These are phyloP conservation scores for Pituophis catenifer DNA, from an alignment of 2,113 vertebrate species.

Conservation along the genomic window DNA sequence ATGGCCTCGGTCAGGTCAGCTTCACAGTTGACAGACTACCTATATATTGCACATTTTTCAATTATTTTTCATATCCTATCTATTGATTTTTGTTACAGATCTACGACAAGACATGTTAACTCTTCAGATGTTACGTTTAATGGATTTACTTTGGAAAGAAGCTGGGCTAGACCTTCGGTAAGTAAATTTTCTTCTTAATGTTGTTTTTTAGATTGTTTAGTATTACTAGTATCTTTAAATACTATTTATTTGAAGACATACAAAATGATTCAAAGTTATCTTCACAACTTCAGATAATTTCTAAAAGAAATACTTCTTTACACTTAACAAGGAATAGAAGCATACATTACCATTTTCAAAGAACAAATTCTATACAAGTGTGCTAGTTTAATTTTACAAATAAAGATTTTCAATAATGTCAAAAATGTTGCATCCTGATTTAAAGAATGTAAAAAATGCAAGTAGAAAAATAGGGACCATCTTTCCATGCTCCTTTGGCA, in stretches of 20 bases:
- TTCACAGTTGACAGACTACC: background rate
- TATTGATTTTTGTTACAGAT: slow-evolving; percentile 65
- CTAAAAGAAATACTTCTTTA: background rate
- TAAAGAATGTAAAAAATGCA: too few species aligned
- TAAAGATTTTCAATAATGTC: background rate
- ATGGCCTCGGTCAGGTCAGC: too few species aligned
- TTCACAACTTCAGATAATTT: background rate
- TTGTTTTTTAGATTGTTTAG: background rate
- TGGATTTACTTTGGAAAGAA: slow-evolving; percentile 98
- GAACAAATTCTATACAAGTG: background rate
- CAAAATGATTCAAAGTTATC: background rate
- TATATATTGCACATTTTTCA: background rate
- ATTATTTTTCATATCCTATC: background rate
- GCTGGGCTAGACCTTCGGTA: slow-evolving; percentile 92
- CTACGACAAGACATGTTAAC: slow-evolving; percentile 96
- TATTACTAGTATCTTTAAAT: too few species aligned
- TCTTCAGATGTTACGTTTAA: slow-evolving; percentile 90
- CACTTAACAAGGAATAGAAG: background rate
- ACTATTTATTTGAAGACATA: background rate
- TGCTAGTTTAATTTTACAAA: background rate
- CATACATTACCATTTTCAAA: background rate
- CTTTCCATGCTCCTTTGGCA: too few species aligned
- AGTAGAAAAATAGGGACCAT: too few species aligned
- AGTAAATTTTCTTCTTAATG: slow-evolving; percentile 11
- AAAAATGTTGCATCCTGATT: background rate